Conservation (phyloP, 1,140 invertebrate species). For the Stegodyphus mimosarum region DNA sequence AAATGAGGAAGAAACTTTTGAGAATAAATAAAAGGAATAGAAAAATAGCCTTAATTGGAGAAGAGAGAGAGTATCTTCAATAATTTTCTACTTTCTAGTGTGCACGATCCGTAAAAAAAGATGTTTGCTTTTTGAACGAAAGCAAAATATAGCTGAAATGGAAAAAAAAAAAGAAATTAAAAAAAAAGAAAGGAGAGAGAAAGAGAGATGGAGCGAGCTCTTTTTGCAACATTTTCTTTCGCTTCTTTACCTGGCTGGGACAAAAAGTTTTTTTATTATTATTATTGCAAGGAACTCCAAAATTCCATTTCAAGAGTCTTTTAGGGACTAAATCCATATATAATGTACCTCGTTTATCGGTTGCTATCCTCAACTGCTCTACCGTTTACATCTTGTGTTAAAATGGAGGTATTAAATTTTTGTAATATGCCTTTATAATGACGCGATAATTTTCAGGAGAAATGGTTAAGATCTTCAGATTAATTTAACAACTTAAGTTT, state of each 20-base stretch:
- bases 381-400: no score
- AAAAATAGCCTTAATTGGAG: constrained; percentile 50
- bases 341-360: background rate
- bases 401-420: no score
- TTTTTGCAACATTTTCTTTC: constrained; percentile 35
- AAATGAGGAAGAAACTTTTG: constrained; percentile 39
- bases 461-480: no score
- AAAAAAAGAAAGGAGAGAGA: background rate
- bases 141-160: constrained; percentile 11
- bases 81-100: constrained; percentile 50
- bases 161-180: background rate
- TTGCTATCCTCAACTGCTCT: background rate
- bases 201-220: constrained; percentile 22
- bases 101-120: constrained; percentile 17
- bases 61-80: constrained; percentile 44
- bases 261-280: constrained; percentile 23
- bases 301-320: constrained; percentile 20
- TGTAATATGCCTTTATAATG: no score
- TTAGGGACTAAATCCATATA: constrained; percentile 18
- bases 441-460: no score
- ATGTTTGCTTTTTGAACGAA: constrained; percentile 35
- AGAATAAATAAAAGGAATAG: constrained; percentile 32
- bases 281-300: constrained; percentile 15
- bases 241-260: constrained; percentile 37
- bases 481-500: no score